Conservation (phyloP, 2,113 vertebrate species). For the Trogon melanurus region DNA sequence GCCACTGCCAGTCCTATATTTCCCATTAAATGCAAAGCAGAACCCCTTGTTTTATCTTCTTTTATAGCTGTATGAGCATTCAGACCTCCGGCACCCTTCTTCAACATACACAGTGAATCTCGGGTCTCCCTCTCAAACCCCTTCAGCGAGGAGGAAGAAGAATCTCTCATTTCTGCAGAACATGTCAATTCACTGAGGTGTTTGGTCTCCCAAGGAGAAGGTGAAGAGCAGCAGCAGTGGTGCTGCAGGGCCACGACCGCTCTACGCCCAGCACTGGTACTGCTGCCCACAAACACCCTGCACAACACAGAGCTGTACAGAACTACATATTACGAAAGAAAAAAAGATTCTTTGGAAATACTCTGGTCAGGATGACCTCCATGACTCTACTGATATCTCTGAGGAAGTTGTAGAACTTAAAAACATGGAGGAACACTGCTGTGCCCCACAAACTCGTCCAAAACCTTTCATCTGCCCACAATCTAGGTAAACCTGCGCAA, state of each 20-base stretch:
- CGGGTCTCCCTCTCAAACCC: not conserved
- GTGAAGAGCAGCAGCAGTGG: not conserved
- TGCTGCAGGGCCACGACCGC: fast-evolving
- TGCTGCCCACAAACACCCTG: not conserved
- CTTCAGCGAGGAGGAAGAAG: not conserved
- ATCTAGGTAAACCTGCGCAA: conserved; percentile 71
- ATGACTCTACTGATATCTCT: conserved; percentile 35
- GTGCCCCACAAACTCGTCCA: conserved; percentile 58
- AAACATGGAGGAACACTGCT: conserved; percentile 75
- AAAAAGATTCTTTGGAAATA: not conserved
- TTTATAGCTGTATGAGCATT: not conserved
- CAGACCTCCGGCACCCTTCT: not conserved
- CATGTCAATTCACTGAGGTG: not conserved
- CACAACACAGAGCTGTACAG: not conserved
- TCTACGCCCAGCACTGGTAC: not conserved
- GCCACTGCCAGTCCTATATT: not conserved
- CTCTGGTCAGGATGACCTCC: conserved; percentile 61
- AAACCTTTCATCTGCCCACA: conserved; percentile 57
- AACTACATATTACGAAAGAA: fast-evolving
- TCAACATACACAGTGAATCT: not conserved
- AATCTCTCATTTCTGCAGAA: not conserved
- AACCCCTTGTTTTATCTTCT: not conserved
- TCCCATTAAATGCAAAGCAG: not conserved
- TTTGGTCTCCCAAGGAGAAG: not conserved
- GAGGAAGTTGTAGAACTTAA: conserved; percentile 72